Conservation (phyloP, 2,888 invertebrate species). For the Apodemia mormo region DNA sequence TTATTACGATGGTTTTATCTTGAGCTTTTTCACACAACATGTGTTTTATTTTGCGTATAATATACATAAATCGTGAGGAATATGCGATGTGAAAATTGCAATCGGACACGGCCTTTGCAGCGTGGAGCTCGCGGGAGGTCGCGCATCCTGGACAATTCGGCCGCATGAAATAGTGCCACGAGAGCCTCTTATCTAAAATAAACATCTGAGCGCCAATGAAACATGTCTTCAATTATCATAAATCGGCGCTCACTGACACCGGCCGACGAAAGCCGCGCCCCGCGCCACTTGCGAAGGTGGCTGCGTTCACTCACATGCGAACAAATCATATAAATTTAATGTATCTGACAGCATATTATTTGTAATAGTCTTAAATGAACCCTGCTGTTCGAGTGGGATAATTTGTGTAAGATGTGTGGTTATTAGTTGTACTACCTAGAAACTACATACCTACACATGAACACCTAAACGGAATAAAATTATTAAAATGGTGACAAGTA, state of each 20-base stretch:
- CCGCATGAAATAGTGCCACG: conserved; percentile 77
- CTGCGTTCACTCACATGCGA: conserved; percentile 50
- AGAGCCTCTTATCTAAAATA: conserved; percentile 78
- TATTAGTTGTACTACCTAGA: conserved; percentile 20
- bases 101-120: conserved; percentile 58
- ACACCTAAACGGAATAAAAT: not conserved
- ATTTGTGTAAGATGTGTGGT: conserved; percentile 22
- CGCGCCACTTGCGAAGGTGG: conserved; percentile 52
- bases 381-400: conserved; percentile 26
- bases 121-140: conserved; percentile 68
- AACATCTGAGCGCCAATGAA: conserved; percentile 79
- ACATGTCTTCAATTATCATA: conserved; percentile 82
- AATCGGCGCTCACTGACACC: conserved; percentile 74
- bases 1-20: conserved; percentile 3
- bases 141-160: conserved; percentile 69
- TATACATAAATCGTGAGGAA: conserved; percentile 65
- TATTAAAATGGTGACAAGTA: not conserved
- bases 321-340: conserved; percentile 54
- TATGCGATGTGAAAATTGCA: conserved; percentile 63
- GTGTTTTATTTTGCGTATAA: conserved; percentile 53
- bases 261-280: conserved; percentile 68
- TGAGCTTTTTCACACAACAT: conserved; percentile 9
- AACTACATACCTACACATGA: not conserved
- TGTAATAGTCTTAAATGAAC: conserved; percentile 41
- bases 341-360: conserved; percentile 43